Evolutionary conservation across 2,888 invertebrate genomes (phyloP).

Genomic region (Drosophila rellima): DNA sequence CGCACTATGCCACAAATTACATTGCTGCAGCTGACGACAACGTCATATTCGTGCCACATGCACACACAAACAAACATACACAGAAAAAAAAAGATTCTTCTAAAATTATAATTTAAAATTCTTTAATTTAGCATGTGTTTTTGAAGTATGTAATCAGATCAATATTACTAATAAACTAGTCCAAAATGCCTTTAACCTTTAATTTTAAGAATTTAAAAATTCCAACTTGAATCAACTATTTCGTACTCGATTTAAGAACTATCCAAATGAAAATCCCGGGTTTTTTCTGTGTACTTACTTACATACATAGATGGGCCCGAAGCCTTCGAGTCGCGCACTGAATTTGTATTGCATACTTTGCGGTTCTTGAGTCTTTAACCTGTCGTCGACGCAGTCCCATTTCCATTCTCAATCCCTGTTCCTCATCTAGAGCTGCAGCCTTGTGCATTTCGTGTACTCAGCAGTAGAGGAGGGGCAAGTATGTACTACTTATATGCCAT

Average conservation of each 20-base stretch:
- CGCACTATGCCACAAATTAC: slow-evolving; percentile 70
- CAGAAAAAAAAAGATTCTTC: neutral
- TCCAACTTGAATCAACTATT: no score
- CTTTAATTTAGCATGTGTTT: no score
- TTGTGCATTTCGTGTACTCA: slow-evolving; percentile 34
- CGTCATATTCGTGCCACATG: slow-evolving; percentile 36
- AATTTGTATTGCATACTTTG: slow-evolving; percentile 75
- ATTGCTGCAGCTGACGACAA: slow-evolving; percentile 68
- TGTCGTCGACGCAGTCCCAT: slow-evolving; percentile 53
- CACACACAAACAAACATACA: neutral
- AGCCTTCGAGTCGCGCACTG: slow-evolving; percentile 48
- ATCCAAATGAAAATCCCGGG: no score
- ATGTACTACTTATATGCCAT: slow-evolving; percentile 52
- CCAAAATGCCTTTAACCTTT: no score
- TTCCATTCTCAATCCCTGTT: neutral
- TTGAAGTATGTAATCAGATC: no score
- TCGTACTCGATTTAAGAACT: no score
- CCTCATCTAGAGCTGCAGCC: slow-evolving; percentile 10
- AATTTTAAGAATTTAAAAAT: no score
- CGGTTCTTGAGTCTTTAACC: slow-evolving; percentile 66
- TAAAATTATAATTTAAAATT: no score
- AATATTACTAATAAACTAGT: no score
- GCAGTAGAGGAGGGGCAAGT: neutral
- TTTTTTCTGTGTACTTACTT: no score
- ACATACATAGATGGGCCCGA: slow-evolving; percentile 50